A percentile compares a stretch with the other conserved stretches of the same genome.
Conservation (phyloP, 1,140 invertebrate species). For the Xylocopa sonorina region DNA sequence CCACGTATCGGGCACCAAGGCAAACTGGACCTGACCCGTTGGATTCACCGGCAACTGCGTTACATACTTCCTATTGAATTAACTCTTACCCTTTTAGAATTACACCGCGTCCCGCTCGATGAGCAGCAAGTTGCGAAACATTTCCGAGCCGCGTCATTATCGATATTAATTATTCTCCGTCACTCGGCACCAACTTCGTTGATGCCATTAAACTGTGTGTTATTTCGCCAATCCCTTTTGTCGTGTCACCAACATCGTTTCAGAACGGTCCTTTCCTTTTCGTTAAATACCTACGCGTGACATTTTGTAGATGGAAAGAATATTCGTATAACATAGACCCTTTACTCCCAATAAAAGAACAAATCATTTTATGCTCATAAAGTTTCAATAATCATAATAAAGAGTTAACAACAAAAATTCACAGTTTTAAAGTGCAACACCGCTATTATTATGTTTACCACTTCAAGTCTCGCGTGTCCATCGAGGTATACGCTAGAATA, state of each 20-base stretch:
- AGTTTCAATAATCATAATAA: no score
- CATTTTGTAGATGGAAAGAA: no score
- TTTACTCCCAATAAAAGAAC: no score
- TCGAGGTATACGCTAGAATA: not conserved
- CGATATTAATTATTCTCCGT: not conserved
- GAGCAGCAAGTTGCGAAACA: slow-evolving; percentile 3
- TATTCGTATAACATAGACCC: no score
- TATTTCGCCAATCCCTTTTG: no score
- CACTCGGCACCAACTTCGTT: not conserved
- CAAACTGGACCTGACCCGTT: slow-evolving; percentile 3
- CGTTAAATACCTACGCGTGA: no score
- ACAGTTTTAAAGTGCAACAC: no score
- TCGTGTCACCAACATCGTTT: not conserved
- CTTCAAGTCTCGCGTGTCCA: not conserved
- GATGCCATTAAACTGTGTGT: not conserved
- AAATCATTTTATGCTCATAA: no score
- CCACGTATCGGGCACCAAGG: slow-evolving; percentile 31
- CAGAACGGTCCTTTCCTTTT: no score
- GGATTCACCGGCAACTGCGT: slow-evolving; percentile 26
- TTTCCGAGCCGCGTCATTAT: not conserved
- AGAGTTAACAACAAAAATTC: no score
- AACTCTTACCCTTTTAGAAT: slow-evolving; percentile 11
- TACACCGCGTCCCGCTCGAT: not conserved
- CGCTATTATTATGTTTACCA: no score
- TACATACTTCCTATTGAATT: slow-evolving; percentile 41